Evolutionary conservation across 2,888 invertebrate species (phyloP), one percentile per base, ranked within the genome.

Genomic region (Eupithecia exiguata): DNA sequence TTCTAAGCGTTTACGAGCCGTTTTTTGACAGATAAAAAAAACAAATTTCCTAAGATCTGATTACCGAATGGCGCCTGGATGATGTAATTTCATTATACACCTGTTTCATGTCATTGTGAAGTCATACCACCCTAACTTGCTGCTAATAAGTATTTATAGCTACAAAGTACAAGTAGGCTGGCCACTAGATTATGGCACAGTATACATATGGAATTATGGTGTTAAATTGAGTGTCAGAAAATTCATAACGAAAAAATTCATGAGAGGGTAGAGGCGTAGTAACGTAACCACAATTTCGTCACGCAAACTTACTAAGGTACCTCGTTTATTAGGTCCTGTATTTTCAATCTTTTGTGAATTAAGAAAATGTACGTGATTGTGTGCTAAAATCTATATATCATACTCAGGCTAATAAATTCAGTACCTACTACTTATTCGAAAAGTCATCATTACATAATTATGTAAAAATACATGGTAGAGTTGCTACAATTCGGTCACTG

Each of bases 161-260:
- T 4, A 25, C 5, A 14, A 43, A 43, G 14, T 16, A 43, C 4
- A 16, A 43, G 58, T 58, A 58, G 25, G 25, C 0, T 2, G 12
- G 25, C 5, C 4, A 21, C 21, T 3, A 25, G 40, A 49, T 49
- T n/a, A 36, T n/a, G 1, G 12, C n/a, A n/a, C n/a, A n/a, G n/a
- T n/a, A n/a, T n/a, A n/a, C n/a, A n/a, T n/a, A n/a, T n/a, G n/a
- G n/a, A 66, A 49, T 49, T n/a, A 36, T n/a, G 1, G 12, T 36
- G n/a, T n/a, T 35, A 53, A 53, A 68, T 36, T n/a, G 35, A n/a
- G 6, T 68, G 53, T 53, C 21, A 68, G 38, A 12, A 12, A 68
- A 6, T 6, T 46, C n/a, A 18, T 46, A 18, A 46, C n/a, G n/a
- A 49, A n/a, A 49, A 18, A 49, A n/a, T 0, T 10, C 53, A 53